Conservation (phyloP, 2,888 invertebrate species). For the Drosophila acutilabella region DNA sequence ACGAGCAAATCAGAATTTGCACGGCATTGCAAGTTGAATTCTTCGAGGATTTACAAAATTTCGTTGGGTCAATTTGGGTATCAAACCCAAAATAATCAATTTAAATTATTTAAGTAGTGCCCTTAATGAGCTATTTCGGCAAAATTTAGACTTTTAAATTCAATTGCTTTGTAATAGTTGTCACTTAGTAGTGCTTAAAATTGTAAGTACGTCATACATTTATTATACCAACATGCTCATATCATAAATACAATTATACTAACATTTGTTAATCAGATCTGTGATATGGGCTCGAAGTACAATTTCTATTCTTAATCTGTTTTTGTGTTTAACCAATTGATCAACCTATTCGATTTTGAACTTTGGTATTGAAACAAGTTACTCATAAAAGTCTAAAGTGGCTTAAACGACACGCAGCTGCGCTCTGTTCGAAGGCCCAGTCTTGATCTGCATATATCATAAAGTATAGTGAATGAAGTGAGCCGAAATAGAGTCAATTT, state of each 20-base stretch:
- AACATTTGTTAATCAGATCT: slow-evolving; percentile 37
- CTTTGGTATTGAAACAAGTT: slow-evolving; percentile 22
- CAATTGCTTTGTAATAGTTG: not conserved
- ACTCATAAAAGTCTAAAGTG: slow-evolving; percentile 3
- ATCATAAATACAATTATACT: slow-evolving; percentile 18
- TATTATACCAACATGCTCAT: not conserved
- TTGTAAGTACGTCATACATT: not conserved
- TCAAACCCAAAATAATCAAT: not conserved
- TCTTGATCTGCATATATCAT: not conserved
- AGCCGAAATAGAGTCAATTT: not conserved
- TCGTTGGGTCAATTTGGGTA: not conserved
- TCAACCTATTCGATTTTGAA: slow-evolving; percentile 27
- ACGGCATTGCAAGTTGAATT: not conserved
- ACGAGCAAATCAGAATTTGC: slow-evolving; percentile 12
- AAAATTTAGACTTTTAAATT: not conserved
- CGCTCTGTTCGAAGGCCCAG: slow-evolving; percentile 1
- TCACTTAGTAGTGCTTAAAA: not conserved
- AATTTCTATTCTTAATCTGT: slow-evolving; percentile 14
- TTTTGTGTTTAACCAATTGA: slow-evolving; percentile 1
- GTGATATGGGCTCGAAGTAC: slow-evolving; percentile 25
- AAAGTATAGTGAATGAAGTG: not conserved
- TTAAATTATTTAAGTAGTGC: slow-evolving; percentile 10
- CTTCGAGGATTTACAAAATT: not conserved
- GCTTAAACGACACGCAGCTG: not conserved
- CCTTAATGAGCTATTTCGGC: not conserved